Percentiles rank a stretch among this genome's conserved stretches.
These are phyloP conservation scores for Platichthys stellatus DNA, from an alignment of 2,113 vertebrate species.

Conservation along the genomic window DNA sequence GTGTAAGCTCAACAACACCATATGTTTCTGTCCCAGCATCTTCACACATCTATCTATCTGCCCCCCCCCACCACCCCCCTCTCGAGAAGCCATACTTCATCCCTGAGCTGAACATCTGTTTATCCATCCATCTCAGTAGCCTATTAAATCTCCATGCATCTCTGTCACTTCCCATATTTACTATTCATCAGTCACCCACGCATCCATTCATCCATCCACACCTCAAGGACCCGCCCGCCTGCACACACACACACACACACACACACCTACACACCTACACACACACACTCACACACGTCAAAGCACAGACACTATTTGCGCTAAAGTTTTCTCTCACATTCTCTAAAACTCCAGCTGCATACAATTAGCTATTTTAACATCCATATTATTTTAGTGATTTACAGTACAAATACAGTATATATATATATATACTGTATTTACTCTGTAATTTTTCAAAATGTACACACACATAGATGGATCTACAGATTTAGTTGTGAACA, in stretches of 20 bases:
- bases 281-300: too few relatives aligned
- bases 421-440: too few relatives aligned
- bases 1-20: neutral
- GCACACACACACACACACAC: neutral
- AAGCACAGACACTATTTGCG: too few relatives aligned
- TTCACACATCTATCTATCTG: constrained; percentile 11
- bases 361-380: too few relatives aligned
- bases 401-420: too few relatives aligned
- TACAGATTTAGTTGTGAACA: neutral
- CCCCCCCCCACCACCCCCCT: neutral
- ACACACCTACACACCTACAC: too few relatives aligned
- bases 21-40: constrained; percentile 1
- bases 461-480: neutral
- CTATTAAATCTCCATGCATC: constrained; percentile 48
- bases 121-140: constrained; percentile 50
- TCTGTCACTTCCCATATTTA: constrained; percentile 37
- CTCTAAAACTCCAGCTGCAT: too few relatives aligned
- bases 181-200: constrained; percentile 45
- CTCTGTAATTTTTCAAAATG: too few relatives aligned
- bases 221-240: neutral
- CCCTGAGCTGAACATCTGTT: constrained; percentile 54
- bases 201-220: constrained; percentile 18
- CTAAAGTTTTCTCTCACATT: too few relatives aligned
- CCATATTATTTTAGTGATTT: too few relatives aligned
- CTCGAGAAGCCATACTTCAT: constrained; percentile 27